Evolutionary conservation across 2,888 invertebrate genomes (phyloP).

Genomic region (Apoderus coryli): DNA sequence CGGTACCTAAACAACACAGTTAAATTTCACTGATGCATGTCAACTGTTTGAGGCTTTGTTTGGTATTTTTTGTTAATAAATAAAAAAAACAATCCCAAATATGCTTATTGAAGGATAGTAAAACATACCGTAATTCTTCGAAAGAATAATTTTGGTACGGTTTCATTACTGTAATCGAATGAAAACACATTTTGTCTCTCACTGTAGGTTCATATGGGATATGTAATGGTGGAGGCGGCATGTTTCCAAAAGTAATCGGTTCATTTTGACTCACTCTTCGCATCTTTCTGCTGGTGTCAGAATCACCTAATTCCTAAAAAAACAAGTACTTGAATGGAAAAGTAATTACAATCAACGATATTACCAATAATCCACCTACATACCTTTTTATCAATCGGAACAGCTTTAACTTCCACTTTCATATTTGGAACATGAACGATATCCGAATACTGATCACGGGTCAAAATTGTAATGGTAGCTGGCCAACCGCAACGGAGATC

Average conservation of each 20-base stretch:
- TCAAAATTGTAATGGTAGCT: constrained; percentile 63
- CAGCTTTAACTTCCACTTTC: constrained; percentile 66
- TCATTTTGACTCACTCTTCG: constrained; percentile 40
- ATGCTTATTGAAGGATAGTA: no score
- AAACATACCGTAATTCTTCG: constrained; percentile 64
- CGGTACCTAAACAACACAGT: no score
- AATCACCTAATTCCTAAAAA: constrained; percentile 45
- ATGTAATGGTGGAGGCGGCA: constrained; percentile 49
- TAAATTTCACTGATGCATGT: no score
- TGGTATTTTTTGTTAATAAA: no score
- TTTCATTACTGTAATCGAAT: constrained; percentile 93
- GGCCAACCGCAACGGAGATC: constrained; percentile 70
- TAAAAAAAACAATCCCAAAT: no score
- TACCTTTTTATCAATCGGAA: constrained; percentile 54
- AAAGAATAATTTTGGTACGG: constrained; percentile 85
- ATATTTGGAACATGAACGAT: constrained; percentile 71
- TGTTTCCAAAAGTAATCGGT: constrained; percentile 46
- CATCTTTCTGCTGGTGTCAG: constrained; percentile 44
- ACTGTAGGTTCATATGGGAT: constrained; percentile 72
- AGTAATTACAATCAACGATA: no score
- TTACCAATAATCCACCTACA: no score
- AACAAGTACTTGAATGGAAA: no score
- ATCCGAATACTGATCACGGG: constrained; percentile 81
- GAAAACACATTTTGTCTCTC: constrained; percentile 84
- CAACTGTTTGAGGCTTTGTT: no score